Percentiles rank a stretch among this genome's conserved stretches.
These are phyloP conservation scores for Pogoniulus pusillus DNA, from an alignment of 2,797 vertebrate genomes.

Conservation along the genomic window DNA sequence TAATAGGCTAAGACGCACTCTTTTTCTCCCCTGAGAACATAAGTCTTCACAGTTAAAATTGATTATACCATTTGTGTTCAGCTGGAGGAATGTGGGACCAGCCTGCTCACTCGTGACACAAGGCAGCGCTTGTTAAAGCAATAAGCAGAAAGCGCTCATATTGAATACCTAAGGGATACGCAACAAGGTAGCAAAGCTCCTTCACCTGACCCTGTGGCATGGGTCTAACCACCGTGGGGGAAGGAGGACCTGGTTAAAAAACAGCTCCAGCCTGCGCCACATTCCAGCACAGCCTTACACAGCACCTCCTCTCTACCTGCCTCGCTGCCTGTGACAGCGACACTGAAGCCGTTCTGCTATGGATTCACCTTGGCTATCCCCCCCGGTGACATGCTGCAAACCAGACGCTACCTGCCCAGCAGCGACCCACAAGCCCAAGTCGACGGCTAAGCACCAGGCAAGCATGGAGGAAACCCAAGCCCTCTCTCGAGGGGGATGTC, in stretches of 20 bases:
- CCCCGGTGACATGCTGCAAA: accelerated
- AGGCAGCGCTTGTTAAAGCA: background rate
- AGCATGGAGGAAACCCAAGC: accelerated
- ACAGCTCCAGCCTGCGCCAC: accelerated
- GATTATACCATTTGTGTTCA: background rate
- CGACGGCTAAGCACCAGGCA: accelerated
- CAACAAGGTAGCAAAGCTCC: background rate
- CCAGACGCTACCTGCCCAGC: accelerated
- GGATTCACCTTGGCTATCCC: accelerated
- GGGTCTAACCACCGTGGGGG: accelerated
- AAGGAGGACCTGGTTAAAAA: background rate
- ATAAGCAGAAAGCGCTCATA: accelerated
- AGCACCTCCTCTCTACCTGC: background rate
- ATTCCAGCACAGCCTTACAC: accelerated
- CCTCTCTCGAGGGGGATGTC: accelerated
- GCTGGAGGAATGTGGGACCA: accelerated
- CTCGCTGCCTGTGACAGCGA: accelerated
- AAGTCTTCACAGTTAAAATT: background rate
- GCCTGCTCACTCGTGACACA: accelerated
- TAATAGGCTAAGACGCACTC: background rate
- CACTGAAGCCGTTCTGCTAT: accelerated
- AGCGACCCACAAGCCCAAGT: accelerated
- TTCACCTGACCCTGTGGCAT: background rate
- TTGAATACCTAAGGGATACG: accelerated
- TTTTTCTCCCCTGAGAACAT: background rate